Evolutionary conservation across 2,797 vertebrate species (phyloP), one percentile per base, ranked within the genome.

Genomic region (Pangasius sanitwongsei): DNA sequence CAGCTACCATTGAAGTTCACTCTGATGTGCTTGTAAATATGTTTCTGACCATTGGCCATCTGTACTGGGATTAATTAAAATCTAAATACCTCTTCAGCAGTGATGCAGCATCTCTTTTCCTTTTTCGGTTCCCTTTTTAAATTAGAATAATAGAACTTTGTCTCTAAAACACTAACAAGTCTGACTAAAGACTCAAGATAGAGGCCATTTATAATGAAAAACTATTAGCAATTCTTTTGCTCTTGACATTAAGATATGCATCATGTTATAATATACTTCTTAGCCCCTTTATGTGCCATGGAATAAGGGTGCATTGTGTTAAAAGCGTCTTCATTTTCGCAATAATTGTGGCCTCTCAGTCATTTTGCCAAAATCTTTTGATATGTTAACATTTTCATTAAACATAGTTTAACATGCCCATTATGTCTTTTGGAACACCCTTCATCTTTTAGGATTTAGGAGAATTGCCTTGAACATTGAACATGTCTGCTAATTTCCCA

Each of bases 1-100:
- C 87, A 91, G 82, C 59, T 59, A 90, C 91, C 84, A 91, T 93
- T 94, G 89, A 87, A 87, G 86, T 83, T 83, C 72, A 28, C 80
- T 74, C 34, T 91, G 82, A 86, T 87, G 89, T 92, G 91, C 90
- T 87, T 96, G 95, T 96, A 95, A 92, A 96, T 94, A 95, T 89
- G 88, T 92, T 90, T 93, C 86, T 74, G 83, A 84, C 37, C 77
- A 83, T 86, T 91, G 69, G 85, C 75, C 67, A 65, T 87, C 65
- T 89, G 86, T 7, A 88, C 89, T 69, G 20, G 80, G 89, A 92
- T 87, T 92, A 93, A 93, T 94, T 55, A 23, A 92, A 93, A 92
- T 92, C 92, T 89, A 82, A 91, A 89, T 83, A 86, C 78, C 88
- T 91, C 67, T 75, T 85, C 50, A 25, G 82, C 78, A 86, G 53